Evolutionary conservation across 2,797 vertebrate species (phyloP).

Genomic region (Perdix hodgsoniae): DNA sequence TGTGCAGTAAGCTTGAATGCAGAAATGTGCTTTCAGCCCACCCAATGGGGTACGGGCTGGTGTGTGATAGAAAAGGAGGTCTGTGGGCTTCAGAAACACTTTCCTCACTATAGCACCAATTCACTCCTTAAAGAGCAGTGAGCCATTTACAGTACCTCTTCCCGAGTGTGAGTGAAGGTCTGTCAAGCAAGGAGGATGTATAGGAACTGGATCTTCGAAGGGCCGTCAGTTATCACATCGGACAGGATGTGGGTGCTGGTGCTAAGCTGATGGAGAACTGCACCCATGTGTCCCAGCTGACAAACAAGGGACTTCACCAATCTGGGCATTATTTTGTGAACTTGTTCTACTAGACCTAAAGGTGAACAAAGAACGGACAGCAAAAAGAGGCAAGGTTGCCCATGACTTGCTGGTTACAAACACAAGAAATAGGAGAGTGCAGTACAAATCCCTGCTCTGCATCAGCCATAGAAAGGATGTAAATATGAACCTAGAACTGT

Average conservation of each 20-base stretch:
- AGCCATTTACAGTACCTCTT: neutral
- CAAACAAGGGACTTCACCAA: neutral
- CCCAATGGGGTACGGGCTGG: neutral
- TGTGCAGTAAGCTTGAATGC: neutral
- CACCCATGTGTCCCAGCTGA: neutral
- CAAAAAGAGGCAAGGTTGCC: neutral
- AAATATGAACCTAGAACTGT: neutral
- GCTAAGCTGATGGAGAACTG: neutral
- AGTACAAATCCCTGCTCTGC: neutral
- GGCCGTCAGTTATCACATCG: neutral
- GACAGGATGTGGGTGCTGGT: neutral
- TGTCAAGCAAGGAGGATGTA: neutral
- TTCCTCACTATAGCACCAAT: neutral
- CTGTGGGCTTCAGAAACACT: neutral
- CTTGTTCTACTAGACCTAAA: neutral
- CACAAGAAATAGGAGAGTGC: neutral
- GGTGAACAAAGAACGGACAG: neutral
- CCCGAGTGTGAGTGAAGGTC: neutral
- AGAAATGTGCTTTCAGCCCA: slow-evolving; percentile 31
- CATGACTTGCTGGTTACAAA: neutral
- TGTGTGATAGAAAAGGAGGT: neutral
- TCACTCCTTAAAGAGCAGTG: neutral
- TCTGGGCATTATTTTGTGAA: neutral
- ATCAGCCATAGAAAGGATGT: neutral
- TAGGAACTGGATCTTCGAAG: neutral